Conservation (phyloP, 2,888 invertebrate genomes). For the Epinotia bilunana region DNA sequence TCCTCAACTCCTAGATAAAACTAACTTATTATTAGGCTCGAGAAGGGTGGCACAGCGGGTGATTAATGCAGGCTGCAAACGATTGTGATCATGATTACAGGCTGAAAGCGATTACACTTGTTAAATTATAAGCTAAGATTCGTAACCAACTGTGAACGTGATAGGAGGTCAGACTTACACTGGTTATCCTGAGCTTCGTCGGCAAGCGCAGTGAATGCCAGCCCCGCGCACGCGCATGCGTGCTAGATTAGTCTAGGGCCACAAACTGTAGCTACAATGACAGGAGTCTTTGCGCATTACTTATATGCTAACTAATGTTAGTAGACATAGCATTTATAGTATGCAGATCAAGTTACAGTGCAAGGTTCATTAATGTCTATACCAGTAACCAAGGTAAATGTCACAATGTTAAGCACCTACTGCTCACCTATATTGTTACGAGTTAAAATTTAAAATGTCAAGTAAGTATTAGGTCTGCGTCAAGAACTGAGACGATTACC, state of each 20-base stretch:
- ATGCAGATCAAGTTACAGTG: constrained; percentile 3
- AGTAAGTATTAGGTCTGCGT: too few relatives aligned
- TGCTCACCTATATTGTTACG: too few relatives aligned
- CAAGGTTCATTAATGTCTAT: background rate
- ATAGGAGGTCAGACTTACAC: background rate
- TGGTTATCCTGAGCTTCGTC: background rate
- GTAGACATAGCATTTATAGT: background rate
- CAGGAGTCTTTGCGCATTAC: background rate
- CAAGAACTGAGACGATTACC: too few relatives aligned
- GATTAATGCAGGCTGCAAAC: too few relatives aligned
- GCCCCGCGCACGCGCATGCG: background rate
- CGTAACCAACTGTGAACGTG: background rate
- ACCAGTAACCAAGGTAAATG: background rate
- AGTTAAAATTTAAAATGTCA: too few relatives aligned
- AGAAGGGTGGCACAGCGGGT: too few relatives aligned
- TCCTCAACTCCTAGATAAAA: too few relatives aligned
- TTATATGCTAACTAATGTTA: background rate
- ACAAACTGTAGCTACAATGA: constrained; percentile 11
- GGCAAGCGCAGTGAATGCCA: background rate
- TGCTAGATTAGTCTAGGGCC: background rate
- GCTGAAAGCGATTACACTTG: too few relatives aligned
- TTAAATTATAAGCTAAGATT: background rate
- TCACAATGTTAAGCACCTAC: too few relatives aligned
- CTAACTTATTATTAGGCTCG: too few relatives aligned
- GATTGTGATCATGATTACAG: too few relatives aligned